A percentile compares a stretch with the other conserved stretches of the same genome.
phyloP scores from a whole-genome alignment of 2,113 vertebrate species.

The Calypte anna region DNA sequence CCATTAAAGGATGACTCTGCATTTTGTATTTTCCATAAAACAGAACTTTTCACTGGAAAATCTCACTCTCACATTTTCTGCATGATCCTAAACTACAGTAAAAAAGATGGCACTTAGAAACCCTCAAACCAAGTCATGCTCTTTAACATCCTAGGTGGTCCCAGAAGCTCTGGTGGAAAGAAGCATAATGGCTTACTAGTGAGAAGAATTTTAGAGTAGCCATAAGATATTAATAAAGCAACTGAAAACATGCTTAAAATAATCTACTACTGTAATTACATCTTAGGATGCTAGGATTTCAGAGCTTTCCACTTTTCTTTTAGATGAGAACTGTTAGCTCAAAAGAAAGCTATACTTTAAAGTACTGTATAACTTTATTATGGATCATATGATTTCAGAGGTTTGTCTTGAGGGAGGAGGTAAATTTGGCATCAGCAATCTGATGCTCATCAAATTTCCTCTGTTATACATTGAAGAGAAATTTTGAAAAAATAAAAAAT shows the following conservation, averaged over 20 bases:
- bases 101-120: background rate
- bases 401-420: background rate
- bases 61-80: background rate
- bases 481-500: background rate
- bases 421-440: background rate
- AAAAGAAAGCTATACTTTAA: background rate
- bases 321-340: background rate
- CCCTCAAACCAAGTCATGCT: background rate
- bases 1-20: background rate
- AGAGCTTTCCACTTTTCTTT: background rate
- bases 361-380: background rate
- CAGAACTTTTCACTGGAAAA: background rate
- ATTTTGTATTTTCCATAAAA: background rate
- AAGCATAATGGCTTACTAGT: conserved; percentile 20
- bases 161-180: background rate
- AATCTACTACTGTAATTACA: background rate
- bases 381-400: rapidly evolving
- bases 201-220: background rate
- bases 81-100: background rate
- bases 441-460: background rate
- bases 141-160: background rate
- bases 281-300: background rate
- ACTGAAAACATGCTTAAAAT: background rate
- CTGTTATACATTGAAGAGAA: background rate
- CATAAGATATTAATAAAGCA: conserved; percentile 43